phyloP scores from a whole-genome alignment of 2,113 vertebrate genomes.

The Zosterops japonicus region DNA sequence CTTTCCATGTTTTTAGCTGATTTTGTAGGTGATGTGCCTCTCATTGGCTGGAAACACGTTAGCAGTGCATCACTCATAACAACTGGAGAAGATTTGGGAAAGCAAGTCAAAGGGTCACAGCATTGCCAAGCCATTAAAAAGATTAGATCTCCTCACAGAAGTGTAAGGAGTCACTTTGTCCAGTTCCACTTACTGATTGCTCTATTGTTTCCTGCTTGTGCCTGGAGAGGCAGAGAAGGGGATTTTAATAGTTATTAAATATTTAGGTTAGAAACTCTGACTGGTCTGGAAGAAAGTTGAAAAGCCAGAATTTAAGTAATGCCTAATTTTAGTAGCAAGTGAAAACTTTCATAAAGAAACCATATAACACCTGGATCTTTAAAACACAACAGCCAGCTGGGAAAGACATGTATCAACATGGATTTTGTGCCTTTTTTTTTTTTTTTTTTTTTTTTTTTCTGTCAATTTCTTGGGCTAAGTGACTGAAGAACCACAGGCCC shows the following conservation, averaged over 20 bases:
- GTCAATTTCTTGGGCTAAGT: not conserved
- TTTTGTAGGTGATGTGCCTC: not conserved
- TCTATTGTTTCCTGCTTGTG: not conserved
- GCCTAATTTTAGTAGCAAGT: not conserved
- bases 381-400: not conserved
- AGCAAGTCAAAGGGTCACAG: not conserved
- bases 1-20: not conserved
- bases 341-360: not conserved
- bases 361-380: not conserved
- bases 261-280: not conserved
- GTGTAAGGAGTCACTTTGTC: not conserved
- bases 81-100: not conserved
- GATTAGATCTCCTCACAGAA: not conserved
- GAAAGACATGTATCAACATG: not conserved
- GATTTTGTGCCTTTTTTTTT: not conserved
- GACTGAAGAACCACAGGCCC: constrained; percentile 7
- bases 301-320: not conserved
- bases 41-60: fast-evolving
- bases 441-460: not conserved
- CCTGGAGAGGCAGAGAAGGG: not conserved
- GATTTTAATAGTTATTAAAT: not conserved
- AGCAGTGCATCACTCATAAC: not conserved
- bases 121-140: not conserved
- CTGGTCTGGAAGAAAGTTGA: not conserved
- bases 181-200: not conserved